These are phyloP conservation scores for Ethmia dodecea DNA, from an alignment of 2,888 invertebrate species.

Conservation along the genomic window DNA sequence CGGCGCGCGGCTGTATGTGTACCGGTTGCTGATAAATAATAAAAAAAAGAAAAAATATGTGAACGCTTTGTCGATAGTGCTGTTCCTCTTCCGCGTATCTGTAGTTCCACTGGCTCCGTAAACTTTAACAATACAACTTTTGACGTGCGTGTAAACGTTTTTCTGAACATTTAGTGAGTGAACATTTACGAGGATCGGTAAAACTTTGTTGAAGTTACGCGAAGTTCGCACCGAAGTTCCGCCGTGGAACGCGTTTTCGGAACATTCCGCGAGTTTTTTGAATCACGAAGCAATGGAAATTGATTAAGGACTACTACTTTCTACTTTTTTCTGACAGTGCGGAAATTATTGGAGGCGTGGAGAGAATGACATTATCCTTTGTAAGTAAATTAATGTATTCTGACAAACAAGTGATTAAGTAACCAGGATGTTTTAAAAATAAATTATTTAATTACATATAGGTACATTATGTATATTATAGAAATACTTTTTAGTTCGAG, in stretches of 20 bases:
- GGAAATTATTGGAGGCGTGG: constrained; percentile 42
- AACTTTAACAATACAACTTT: constrained; percentile 27
- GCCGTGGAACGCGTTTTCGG: constrained; percentile 5
- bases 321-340: too few species aligned
- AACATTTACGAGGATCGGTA: constrained; percentile 25
- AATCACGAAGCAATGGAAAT: constrained; percentile 29
- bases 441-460: too few species aligned
- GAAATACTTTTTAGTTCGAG: too few species aligned
- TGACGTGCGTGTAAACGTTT: constrained; percentile 23
- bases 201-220: constrained; percentile 28
- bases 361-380: constrained; percentile 75
- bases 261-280: constrained; percentile 27
- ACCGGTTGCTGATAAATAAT: constrained; percentile 67
- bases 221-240: constrained; percentile 17
- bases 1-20: constrained; percentile 74
- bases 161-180: constrained; percentile 7
- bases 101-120: constrained; percentile 27
- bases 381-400: too few species aligned
- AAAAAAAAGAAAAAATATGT: constrained; percentile 50
- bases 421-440: background rate
- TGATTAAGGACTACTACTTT: constrained; percentile 31
- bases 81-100: constrained; percentile 62
- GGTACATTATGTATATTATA: too few species aligned
- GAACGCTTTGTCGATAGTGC: constrained; percentile 71
- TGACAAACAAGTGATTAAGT: background rate